Evolutionary conservation across 2,797 vertebrate genomes (phyloP).

Genomic region (Microchirus variegatus): DNA sequence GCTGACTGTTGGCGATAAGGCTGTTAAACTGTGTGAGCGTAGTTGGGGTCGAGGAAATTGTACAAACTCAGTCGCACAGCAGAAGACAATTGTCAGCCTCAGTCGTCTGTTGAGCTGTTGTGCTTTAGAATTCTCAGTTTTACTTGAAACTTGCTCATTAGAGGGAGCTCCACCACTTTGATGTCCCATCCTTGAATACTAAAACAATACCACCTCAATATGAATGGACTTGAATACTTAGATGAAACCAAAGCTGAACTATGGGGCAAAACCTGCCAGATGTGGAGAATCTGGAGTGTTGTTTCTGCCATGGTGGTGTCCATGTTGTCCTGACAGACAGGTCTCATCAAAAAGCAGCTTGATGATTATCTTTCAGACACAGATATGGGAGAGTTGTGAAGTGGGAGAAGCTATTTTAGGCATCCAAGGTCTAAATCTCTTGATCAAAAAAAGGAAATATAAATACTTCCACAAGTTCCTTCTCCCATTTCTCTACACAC

Average conservation of each 20-base stretch:
- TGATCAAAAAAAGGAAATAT: no score
- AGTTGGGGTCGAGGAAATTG: conserved; percentile 36
- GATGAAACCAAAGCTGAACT: background rate
- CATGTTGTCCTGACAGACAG: background rate
- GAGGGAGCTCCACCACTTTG: no score
- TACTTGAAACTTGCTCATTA: conserved; percentile 60
- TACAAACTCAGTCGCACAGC: conserved; percentile 32
- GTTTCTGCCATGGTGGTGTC: background rate
- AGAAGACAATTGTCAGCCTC: conserved; percentile 50
- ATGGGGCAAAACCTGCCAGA: background rate
- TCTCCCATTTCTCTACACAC: no score
- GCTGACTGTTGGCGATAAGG: conserved; percentile 44
- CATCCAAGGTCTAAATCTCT: no score
- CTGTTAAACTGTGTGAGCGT: conserved; percentile 46
- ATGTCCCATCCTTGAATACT: background rate
- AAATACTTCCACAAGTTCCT: no score
- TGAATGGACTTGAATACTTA: background rate
- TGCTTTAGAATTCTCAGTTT: conserved; percentile 53
- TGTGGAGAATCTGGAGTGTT: background rate
- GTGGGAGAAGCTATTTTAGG: no score
- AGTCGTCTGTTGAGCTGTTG: conserved; percentile 22
- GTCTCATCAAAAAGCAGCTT: background rate
- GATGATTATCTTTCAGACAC: background rate
- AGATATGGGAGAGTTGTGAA: no score
- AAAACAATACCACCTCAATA: conserved; percentile 4